Evolutionary conservation across 1,140 invertebrate species (phyloP).

Genomic region (Trichonephila clavata): DNA sequence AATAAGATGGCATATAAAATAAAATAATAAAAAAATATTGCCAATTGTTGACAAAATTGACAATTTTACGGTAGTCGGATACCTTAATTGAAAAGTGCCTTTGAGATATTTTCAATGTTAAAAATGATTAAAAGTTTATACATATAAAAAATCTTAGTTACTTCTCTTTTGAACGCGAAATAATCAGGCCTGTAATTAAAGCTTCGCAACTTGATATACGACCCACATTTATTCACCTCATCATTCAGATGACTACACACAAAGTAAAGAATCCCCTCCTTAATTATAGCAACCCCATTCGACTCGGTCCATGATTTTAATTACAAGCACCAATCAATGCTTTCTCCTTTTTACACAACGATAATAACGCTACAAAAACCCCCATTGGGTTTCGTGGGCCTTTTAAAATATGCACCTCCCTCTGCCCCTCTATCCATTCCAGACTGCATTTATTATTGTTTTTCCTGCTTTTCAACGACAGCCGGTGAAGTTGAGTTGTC

Average conservation of each 20-base stretch:
- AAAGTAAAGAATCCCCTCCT: neutral
- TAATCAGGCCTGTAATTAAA: neutral
- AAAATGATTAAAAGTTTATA: too few relatives aligned
- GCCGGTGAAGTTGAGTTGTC: conserved; percentile 33
- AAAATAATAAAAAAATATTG: too few relatives aligned
- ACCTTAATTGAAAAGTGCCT: too few relatives aligned
- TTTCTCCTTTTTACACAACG: neutral
- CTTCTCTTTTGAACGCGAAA: too few relatives aligned
- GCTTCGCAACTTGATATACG: neutral
- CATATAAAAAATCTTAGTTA: too few relatives aligned
- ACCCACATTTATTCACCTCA: conserved; percentile 12
- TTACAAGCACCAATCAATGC: conserved; percentile 15
- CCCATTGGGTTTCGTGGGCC: neutral
- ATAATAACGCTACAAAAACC: neutral
- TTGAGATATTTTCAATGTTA: too few relatives aligned
- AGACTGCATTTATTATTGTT: neutral
- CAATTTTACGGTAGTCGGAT: too few relatives aligned
- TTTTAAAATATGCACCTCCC: neutral
- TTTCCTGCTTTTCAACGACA: neutral
- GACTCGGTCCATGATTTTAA: neutral
- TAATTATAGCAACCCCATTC: neutral
- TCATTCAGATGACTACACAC: neutral
- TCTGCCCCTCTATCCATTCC: neutral
- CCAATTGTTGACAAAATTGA: too few relatives aligned
- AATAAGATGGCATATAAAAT: too few relatives aligned